Base-by-base conservation (phyloP, 1,140 invertebrate species). In the Apocrypta bakeri region DNA sequence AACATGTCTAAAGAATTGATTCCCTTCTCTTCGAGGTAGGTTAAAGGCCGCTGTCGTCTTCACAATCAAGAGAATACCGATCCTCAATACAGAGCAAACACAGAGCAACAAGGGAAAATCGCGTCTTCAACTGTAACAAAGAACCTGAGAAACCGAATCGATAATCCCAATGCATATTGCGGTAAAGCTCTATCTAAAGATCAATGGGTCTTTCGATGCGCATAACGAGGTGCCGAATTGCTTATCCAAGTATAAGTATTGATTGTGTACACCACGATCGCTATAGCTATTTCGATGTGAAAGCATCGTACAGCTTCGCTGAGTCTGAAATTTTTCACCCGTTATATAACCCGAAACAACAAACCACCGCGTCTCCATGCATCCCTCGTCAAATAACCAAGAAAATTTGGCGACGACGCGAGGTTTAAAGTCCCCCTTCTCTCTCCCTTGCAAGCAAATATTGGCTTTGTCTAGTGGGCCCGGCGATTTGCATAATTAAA, bases 401-500 rank as follows among this genome's bases (percentile, higher is more conserved):
- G 76, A 69, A 33, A 78, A 64, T 77, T 68, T 8, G 42, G 64
- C 11, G 33, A 25, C 14, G 63, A 64, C 3, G 21, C 63, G 12
- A 17, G 42, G 42, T 21, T 56, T 56, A 56, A 56, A 56, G 48
- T 56, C 48, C 48, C 14, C 1, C 48, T 56, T 56, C 48, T 56
- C 48, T 21, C 31, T 21, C 56, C 17, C 74, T 61, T 11, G 25
- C n/a, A 21, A 12, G 76, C 82, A 86, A 87, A 87, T 87, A 86
- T 87, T 87, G 73, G 80, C 81, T 83, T 72, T 83, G 85, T 83
- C 81, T 84, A 85, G 85, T 81, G 74, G 69, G 74, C 63, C 71
- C 29, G 6, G n/a, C 84, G 84, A 87, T 86, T 87, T 86, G 79
- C 85, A 85, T 87, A 87, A 87, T 87, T 86, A 85, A 86, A 86